Percentiles rank a stretch among this genome's conserved stretches.
These are phyloP conservation scores for Carcina quercana DNA, from an alignment of 2,888 invertebrate genomes.

Conservation along the genomic window DNA sequence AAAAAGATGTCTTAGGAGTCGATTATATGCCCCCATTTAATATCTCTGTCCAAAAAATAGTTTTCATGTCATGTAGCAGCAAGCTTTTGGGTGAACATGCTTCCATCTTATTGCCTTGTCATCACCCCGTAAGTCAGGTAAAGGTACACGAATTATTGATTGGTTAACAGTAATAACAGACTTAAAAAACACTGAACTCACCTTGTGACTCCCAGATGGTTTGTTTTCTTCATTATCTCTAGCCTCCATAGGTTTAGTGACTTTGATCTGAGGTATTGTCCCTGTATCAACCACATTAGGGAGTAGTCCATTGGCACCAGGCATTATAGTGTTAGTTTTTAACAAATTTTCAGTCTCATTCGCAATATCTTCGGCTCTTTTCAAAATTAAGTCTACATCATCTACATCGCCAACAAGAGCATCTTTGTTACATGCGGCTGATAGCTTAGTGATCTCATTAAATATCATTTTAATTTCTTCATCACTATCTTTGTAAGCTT, in stretches of 20 bases:
- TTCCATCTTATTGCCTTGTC: too few relatives aligned
- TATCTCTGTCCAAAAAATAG: too few relatives aligned
- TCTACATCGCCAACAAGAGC: constrained; percentile 46
- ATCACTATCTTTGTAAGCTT: constrained; percentile 60
- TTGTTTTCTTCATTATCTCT: constrained; percentile 25
- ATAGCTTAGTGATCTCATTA: constrained; percentile 78
- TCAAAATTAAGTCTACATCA: constrained; percentile 60
- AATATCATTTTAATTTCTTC: constrained; percentile 80
- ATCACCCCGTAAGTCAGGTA: too few relatives aligned
- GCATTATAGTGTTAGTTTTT: constrained; percentile 41
- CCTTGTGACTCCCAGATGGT: constrained; percentile 30
- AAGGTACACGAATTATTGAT: too few relatives aligned
- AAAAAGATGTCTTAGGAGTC: too few relatives aligned
- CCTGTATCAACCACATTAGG: constrained; percentile 18
- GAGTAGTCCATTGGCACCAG: constrained; percentile 19
- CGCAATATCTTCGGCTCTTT: constrained; percentile 58
- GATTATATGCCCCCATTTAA: too few relatives aligned
- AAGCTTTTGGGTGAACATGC: too few relatives aligned
- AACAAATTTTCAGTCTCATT: constrained; percentile 52
- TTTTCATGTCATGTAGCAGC: too few relatives aligned
- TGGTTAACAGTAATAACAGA: too few relatives aligned
- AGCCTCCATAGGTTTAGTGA: constrained; percentile 44
- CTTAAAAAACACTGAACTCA: too few relatives aligned
- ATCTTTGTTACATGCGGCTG: constrained; percentile 37
- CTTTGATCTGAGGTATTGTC: constrained; percentile 53